phyloP scores from a whole-genome alignment of 2,797 vertebrate species.

The Craterocephalus amniculus region DNA sequence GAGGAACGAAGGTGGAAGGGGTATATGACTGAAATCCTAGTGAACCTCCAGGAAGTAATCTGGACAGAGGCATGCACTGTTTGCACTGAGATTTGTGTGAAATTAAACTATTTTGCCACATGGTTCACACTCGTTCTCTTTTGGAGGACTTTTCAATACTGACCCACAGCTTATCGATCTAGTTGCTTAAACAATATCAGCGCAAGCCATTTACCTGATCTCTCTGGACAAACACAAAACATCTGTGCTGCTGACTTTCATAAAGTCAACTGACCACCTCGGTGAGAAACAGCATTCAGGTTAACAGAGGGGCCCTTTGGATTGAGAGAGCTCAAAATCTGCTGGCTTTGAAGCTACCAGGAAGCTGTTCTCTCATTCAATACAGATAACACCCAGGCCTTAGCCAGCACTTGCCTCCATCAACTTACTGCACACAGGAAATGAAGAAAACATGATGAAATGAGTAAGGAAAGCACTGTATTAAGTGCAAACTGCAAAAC shows the following conservation, averaged over 20 bases:
- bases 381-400: conserved; percentile 61
- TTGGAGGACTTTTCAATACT: conserved; percentile 21
- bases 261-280: conserved; percentile 60
- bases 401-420: conserved; percentile 48
- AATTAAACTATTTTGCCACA: conserved; percentile 52
- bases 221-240: conserved; percentile 59
- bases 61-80: conserved; percentile 50
- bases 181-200: conserved; percentile 47
- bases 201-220: conserved; percentile 40
- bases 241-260: conserved; percentile 58
- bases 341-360: conserved; percentile 66
- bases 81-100: conserved; percentile 55
- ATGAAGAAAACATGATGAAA: conserved; percentile 76
- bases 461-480: conserved; percentile 49
- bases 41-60: conserved; percentile 70
- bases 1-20: conserved; percentile 28
- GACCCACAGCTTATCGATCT: conserved; percentile 59
- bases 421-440: conserved; percentile 71
- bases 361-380: conserved; percentile 58
- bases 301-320: conserved; percentile 39
- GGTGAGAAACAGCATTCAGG: conserved; percentile 34
- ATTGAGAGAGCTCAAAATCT: conserved; percentile 51
- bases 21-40: conserved; percentile 58
- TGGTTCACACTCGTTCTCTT: conserved; percentile 20
- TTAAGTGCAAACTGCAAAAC: conserved; percentile 42